Evolutionary conservation across 2,113 vertebrate genomes (phyloP), one percentile per base, ranked within the genome.

Genomic region (Maccullochella peelii): DNA sequence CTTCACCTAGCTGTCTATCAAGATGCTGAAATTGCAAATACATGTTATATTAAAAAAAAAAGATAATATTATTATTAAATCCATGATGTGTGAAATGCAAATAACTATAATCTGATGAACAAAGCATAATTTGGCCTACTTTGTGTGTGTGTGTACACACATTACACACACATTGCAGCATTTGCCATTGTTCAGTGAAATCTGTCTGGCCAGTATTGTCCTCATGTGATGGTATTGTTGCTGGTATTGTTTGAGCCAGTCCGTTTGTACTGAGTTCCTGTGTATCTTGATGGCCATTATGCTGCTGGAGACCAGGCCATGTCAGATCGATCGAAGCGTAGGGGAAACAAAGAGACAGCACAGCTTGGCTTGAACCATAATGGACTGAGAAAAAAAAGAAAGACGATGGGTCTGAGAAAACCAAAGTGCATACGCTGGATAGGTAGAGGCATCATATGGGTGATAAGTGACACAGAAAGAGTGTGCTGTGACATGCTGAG

Each of bases 221-320:
- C 83, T 71, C 79, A 59, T 91, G 82, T 87, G 89, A 76, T 73
- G 79, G 89, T 76, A 89, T 91, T 91, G 89, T 91, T 87, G 77
- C 58, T 49, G 52, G 73, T 73, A 89, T 91, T 91, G 90, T 91
- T 81, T 77, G 79, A 86, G 70, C 61, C 77, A 65, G 79, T 83
- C 79, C 50, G 79, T 79, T 73, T 88, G 79, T 77, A 25, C 74
- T 6, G 82, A 68, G 87, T 87, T 89, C 82, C 80, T 86, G 52
- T 81, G 85, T 69, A 85, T 80, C 54, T 85, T 54, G 68, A 80
- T 30, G 77, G 83, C 85, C 67, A 84, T 89, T 89, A 88, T 91
- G 81, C 79, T 8, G 69, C 71, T 77, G 65, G 82, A 82, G 81
- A 82, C 62, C 55, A 18, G 70, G 77, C 82, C 79, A 73, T 79